These are phyloP conservation scores for Rhadina sibilatrix DNA, from an alignment of 2,113 vertebrate genomes.

Conservation along the genomic window DNA sequence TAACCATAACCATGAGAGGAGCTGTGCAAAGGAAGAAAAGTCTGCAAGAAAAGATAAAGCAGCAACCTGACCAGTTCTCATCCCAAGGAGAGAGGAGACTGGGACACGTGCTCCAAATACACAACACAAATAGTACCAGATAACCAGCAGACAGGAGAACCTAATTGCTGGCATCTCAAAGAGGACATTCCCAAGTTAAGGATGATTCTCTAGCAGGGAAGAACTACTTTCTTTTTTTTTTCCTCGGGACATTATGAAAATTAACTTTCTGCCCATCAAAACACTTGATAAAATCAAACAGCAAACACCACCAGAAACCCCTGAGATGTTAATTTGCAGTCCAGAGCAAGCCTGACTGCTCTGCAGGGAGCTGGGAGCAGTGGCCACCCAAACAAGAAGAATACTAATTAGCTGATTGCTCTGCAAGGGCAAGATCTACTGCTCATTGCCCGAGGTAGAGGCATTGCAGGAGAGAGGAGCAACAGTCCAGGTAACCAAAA, in stretches of 20 bases:
- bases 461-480: neutral
- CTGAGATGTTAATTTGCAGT: neutral
- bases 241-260: neutral
- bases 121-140: neutral
- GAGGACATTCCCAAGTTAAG: neutral
- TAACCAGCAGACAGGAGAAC: neutral
- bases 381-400: neutral
- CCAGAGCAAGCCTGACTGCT: neutral
- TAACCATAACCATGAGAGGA: neutral
- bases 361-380: neutral
- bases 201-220: neutral
- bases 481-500: fast-evolving
- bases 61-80: neutral
- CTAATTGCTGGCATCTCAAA: neutral
- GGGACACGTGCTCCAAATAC: neutral
- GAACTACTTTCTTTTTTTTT: neutral
- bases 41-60: neutral
- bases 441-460: neutral
- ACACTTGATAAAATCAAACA: neutral
- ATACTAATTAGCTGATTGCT: conserved; percentile 31
- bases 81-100: neutral
- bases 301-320: neutral
- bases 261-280: neutral
- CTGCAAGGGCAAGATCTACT: neutral
- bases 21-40: neutral